These are phyloP conservation scores for Lates calcarifer DNA, from an alignment of 2,113 vertebrate genomes.

Conservation along the genomic window DNA sequence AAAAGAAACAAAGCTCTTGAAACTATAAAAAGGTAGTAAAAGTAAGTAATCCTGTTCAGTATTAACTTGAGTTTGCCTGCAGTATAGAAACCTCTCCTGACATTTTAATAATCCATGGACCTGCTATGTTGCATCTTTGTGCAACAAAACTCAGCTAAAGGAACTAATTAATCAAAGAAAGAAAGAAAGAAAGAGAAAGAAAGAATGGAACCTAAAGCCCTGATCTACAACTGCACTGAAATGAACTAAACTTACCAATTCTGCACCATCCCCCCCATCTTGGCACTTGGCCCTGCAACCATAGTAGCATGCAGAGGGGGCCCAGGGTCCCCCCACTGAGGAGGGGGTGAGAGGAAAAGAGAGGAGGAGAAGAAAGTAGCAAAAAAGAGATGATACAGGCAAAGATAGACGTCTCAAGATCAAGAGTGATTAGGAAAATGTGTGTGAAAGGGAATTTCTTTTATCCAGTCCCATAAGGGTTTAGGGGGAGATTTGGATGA, in stretches of 20 bases:
- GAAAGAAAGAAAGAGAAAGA: conserved; percentile 13
- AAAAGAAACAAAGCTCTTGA: neutral
- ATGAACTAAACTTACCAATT: conserved; percentile 22
- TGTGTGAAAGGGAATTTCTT: conserved; percentile 30
- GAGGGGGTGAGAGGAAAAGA: neutral
- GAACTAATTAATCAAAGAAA: neutral
- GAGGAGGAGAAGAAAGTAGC: neutral
- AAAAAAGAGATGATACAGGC: conserved; percentile 22
- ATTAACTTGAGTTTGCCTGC: neutral
- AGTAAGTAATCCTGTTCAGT: neutral
- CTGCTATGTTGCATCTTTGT: neutral
- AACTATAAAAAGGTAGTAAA: neutral
- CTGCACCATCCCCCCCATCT: conserved; percentile 5
- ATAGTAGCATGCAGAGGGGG: conserved; percentile 34
- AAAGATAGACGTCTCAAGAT: conserved; percentile 36
- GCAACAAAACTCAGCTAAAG: neutral
- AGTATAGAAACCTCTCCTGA: neutral
- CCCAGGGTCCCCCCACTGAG: conserved; percentile 19
- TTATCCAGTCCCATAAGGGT: neutral
- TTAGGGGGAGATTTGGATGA: neutral
- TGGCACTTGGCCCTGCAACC: conserved; percentile 59
- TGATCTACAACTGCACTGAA: conserved; percentile 16
- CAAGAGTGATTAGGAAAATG: conserved; percentile 21
- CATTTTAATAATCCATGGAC: neutral
- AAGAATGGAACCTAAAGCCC: conserved; percentile 21